These are phyloP conservation scores for Gymnopithys bicolor DNA, from an alignment of 2,797 vertebrate species.

Conservation along the genomic window DNA sequence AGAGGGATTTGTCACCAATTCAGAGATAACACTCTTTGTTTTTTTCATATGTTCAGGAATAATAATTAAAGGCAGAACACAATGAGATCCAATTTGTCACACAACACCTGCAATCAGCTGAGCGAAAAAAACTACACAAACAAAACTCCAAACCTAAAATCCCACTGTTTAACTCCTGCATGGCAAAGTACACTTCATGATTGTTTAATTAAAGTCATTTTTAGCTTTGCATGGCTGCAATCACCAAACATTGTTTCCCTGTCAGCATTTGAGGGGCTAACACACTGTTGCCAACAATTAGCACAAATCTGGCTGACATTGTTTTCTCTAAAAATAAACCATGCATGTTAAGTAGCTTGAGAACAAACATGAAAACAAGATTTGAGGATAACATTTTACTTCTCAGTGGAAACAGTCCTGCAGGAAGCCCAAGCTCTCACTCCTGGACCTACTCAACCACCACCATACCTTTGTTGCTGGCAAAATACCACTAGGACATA, in stretches of 20 bases:
- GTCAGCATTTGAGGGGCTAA: conserved; percentile 67
- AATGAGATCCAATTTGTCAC: conserved; percentile 35
- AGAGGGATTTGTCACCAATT: background rate
- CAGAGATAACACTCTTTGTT: background rate
- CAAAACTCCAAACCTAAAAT: background rate
- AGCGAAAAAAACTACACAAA: background rate
- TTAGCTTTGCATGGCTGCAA: conserved; percentile 63
- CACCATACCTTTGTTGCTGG: background rate
- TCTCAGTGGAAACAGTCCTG: background rate
- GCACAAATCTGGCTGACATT: conserved; percentile 71
- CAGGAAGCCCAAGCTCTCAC: background rate
- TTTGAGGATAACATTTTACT: conserved; percentile 44
- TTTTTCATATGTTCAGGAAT: background rate
- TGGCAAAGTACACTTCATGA: conserved; percentile 26
- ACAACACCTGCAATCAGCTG: conserved; percentile 65
- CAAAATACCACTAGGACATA: background rate
- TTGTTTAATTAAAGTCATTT: conserved; percentile 71
- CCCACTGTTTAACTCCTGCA: conserved; percentile 21
- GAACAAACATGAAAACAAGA: conserved; percentile 60
- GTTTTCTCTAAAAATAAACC: conserved; percentile 75
- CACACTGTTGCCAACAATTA: conserved; percentile 70
- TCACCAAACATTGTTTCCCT: conserved; percentile 73
- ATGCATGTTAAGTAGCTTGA: conserved; percentile 63
- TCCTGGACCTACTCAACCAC: background rate
- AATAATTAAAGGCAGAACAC: conserved; percentile 42